phyloP scores from a whole-genome alignment of 1,140 invertebrate species.

The Bombus difficillimus region DNA sequence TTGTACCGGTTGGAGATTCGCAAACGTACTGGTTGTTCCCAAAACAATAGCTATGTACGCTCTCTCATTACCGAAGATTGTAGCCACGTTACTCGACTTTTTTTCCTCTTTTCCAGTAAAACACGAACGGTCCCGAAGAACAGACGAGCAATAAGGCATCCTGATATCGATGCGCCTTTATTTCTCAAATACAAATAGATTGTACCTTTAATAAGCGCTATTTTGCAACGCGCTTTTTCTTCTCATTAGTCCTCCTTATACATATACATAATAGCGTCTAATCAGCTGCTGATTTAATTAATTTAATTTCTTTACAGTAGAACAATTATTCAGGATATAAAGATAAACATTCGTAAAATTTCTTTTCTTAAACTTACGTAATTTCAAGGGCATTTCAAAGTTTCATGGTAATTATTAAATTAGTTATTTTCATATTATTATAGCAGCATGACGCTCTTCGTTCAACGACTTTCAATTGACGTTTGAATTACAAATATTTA shows the following conservation, averaged over 20 bases:
- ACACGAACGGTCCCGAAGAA: constrained; percentile 11
- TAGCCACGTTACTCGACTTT: constrained; percentile 37
- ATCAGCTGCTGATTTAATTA: too few relatives aligned
- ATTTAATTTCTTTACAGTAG: too few relatives aligned
- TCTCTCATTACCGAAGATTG: constrained; percentile 50
- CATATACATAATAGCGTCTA: too few relatives aligned
- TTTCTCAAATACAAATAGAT: neutral
- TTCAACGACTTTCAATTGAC: neutral
- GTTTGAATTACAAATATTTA: neutral
- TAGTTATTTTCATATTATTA: neutral
- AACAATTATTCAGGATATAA: too few relatives aligned
- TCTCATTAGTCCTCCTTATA: neutral
- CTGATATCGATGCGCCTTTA: too few relatives aligned
- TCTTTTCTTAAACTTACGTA: neutral
- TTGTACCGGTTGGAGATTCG: constrained; percentile 28
- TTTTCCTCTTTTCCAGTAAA: neutral
- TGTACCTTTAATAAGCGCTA: neutral
- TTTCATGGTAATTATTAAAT: neutral
- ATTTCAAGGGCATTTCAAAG: neutral
- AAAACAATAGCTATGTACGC: constrained; percentile 46
- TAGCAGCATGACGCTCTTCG: neutral
- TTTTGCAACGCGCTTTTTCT: neutral
- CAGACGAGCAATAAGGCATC: neutral
- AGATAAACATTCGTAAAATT: neutral
- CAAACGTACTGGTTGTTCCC: constrained; percentile 30